Evolutionary conservation across 2,113 vertebrate species (phyloP).

Genomic region (Typhlomys cinereus): DNA sequence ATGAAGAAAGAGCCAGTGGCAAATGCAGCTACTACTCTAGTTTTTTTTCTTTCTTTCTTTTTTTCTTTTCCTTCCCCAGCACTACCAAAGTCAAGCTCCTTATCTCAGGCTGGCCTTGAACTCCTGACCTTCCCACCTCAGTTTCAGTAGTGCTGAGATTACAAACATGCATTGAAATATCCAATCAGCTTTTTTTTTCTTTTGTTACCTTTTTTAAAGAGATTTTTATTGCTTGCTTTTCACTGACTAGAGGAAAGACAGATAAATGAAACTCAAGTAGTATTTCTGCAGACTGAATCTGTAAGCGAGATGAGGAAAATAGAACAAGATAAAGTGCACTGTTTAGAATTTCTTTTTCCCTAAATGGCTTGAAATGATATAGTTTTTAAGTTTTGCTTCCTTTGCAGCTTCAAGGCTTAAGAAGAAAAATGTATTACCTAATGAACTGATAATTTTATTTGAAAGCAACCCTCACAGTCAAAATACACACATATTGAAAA

Average conservation of each 20-base stretch:
- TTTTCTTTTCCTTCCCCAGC: rapidly evolving
- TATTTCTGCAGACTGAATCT: background rate
- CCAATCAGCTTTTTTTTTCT: background rate
- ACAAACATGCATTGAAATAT: background rate
- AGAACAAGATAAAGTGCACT: background rate
- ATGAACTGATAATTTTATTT: background rate
- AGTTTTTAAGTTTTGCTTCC: background rate
- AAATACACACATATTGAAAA: background rate
- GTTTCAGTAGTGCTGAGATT: background rate
- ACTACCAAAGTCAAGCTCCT: background rate
- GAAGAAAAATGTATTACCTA: background rate
- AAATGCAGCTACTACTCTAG: background rate
- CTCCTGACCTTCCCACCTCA: background rate
- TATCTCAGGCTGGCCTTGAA: background rate
- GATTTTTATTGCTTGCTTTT: constrained; percentile 33
- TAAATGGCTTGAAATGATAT: background rate
- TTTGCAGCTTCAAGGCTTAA: background rate
- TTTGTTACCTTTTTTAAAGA: constrained; percentile 26
- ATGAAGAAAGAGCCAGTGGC: background rate
- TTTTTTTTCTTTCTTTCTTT: background rate
- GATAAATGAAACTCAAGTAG: background rate
- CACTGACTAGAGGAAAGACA: background rate
- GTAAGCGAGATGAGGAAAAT: constrained; percentile 4
- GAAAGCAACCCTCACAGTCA: background rate
- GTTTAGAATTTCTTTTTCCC: background rate